phyloP scores from a whole-genome alignment of 2,888 invertebrate genomes.

The Hybos culiciformis region DNA sequence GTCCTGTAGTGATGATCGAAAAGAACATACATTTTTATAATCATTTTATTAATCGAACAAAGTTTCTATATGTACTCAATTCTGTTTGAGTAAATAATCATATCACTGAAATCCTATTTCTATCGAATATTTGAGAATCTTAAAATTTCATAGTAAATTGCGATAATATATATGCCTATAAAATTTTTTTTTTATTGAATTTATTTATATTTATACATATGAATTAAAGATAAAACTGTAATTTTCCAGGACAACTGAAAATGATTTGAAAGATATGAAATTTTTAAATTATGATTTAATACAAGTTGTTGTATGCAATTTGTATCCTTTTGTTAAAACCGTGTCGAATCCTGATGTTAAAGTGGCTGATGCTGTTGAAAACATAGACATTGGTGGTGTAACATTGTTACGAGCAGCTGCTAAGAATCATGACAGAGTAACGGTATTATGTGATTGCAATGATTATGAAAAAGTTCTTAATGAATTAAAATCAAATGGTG shows the following conservation, averaged over 20 bases:
- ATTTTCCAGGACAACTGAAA: constrained; percentile 46
- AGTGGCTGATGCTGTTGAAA: constrained; percentile 81
- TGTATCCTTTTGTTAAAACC: constrained; percentile 89
- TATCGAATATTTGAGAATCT: too few relatives aligned
- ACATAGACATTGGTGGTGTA: constrained; percentile 95
- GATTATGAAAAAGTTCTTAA: constrained; percentile 68
- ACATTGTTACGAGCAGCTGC: constrained; percentile 90
- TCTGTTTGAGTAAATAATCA: too few relatives aligned
- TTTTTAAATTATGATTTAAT: constrained; percentile 68
- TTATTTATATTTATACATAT: neutral
- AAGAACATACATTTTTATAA: too few relatives aligned
- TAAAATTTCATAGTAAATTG: too few relatives aligned
- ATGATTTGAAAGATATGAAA: constrained; percentile 69
- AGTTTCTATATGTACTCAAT: too few relatives aligned
- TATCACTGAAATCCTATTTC: too few relatives aligned
- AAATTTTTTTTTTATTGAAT: neutral
- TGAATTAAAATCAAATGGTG: constrained; percentile 56
- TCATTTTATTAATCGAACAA: too few relatives aligned
- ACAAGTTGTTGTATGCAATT: constrained; percentile 85
- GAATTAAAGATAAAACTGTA: neutral
- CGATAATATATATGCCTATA: too few relatives aligned
- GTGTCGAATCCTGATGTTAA: constrained; percentile 67
- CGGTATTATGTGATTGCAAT: constrained; percentile 78
- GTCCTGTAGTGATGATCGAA: too few relatives aligned
- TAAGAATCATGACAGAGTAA: constrained; percentile 90